These are phyloP conservation scores for Megalurothrips usitatus DNA, from an alignment of 2,888 invertebrate genomes.

Conservation along the genomic window DNA sequence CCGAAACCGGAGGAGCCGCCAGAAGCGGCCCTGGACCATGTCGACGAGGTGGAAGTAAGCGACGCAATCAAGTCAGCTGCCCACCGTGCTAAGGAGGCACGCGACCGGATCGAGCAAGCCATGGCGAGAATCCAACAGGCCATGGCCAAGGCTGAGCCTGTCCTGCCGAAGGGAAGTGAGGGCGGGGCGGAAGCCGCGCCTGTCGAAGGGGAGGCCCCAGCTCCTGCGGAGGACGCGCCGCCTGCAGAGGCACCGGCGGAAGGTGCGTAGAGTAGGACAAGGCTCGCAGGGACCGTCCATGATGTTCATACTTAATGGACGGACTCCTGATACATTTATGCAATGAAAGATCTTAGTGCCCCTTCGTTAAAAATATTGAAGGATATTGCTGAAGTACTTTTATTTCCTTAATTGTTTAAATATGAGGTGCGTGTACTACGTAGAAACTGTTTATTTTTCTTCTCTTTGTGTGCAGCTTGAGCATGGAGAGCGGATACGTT, in stretches of 20 bases:
- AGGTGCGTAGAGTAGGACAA: not conserved
- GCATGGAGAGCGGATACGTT: not conserved
- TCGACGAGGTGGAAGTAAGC: slow-evolving; percentile 5
- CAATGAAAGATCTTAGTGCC: too few species aligned
- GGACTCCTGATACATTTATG: too few species aligned
- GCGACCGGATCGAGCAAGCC: not conserved
- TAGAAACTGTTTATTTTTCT: not conserved
- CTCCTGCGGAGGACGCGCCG: not conserved
- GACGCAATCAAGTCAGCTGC: not conserved
- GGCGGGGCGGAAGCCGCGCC: not conserved
- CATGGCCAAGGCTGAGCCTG: slow-evolving; percentile 6
- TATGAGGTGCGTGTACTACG: too few species aligned
- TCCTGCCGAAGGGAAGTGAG: not conserved
- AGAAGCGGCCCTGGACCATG: slow-evolving; percentile 1
- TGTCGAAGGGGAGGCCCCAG: not conserved
- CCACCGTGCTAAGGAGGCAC: not conserved
- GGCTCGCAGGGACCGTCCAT: not conserved
- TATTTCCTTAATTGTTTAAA: too few species aligned
- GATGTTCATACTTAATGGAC: not conserved
- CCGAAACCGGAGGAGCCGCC: slow-evolving; percentile 1
- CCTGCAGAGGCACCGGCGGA: not conserved
- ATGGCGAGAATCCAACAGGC: slow-evolving; percentile 8
- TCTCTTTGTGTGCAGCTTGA: not conserved
- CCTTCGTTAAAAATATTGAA: too few species aligned
- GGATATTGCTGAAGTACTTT: too few species aligned